Evolutionary conservation across 2,797 vertebrate species (phyloP), one percentile per base, ranked within the genome.

Genomic region (Sandelia bainsii): DNA sequence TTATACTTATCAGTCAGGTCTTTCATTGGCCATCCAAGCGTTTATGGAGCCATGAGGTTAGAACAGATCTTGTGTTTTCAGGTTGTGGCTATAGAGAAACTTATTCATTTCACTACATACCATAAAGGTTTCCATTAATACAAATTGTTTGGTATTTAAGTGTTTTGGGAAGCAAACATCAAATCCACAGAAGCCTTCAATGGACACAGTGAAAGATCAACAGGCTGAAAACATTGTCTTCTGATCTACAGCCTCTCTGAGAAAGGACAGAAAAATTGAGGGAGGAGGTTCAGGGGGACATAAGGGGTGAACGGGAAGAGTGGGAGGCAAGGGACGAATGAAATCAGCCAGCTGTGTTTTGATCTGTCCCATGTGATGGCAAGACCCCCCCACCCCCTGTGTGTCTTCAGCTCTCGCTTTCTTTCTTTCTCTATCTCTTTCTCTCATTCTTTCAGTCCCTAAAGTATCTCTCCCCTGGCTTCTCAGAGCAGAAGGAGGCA

Each of bases 281-380:
- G 60, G 72, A 80, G 70, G 65, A 40, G 66, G 70, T 72, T 83
- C 50, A 80, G 78, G 54, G 72, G 84, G 69, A 81, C 17, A 9
- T 44, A 75, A 79, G 72, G 72, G 72, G 70, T 77, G 67, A 56
- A 64, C 77, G 79, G 82, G 81, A 83, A 77, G 69, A 86, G 85
- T 87, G 75, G 81, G 84, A 86, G 78, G 75, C 75, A 29, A 73
- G 78, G 85, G 83, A 87, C 60, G 62, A 81, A 75, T 87, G 85
- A 92, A 91, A 90, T 85, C 85, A 87, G 80, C 90, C 90, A 93
- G 88, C 92, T 94, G 93, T 83, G 82, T 83, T 92, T 86, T 91
- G 87, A 91, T 83, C 82, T 58, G 49, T 90, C 83, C 85, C 82
- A 87, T 87, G 84, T 86, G 87, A 89, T 74, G 81, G 62, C 62